A percentile compares a stretch with the other conserved stretches of the same genome.
Conservation (phyloP, 2,113 vertebrate species). For the Cricetomys ansorgei region DNA sequence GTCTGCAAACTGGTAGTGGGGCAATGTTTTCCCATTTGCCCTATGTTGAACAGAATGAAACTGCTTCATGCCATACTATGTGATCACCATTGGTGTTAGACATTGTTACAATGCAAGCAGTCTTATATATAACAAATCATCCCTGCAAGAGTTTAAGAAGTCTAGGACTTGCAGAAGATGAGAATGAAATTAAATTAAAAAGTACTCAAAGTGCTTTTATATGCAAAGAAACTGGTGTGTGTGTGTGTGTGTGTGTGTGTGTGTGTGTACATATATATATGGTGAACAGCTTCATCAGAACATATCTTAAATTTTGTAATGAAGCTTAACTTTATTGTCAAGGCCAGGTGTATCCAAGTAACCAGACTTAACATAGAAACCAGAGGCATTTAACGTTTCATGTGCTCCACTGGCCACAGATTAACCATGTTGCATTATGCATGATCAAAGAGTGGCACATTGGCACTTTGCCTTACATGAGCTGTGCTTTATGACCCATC, state of each 20-base stretch:
- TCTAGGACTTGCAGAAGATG: neutral
- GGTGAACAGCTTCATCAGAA: slow-evolving; percentile 75
- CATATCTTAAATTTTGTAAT: slow-evolving; percentile 73
- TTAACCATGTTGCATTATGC: slow-evolving; percentile 78
- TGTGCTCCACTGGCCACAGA: slow-evolving; percentile 79
- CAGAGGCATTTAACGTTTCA: slow-evolving; percentile 80
- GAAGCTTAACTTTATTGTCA: slow-evolving; percentile 74
- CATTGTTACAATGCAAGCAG: neutral
- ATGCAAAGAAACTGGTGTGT: too few species aligned
- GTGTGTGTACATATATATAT: too few species aligned
- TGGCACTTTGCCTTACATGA: slow-evolving; percentile 2
- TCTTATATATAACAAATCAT: slow-evolving; percentile 11
- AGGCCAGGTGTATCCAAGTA: slow-evolving; percentile 80
- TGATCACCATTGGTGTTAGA: neutral
- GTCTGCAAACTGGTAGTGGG: neutral
- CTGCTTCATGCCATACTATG: neutral
- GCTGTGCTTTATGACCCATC: slow-evolving; percentile 65
- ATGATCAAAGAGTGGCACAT: slow-evolving; percentile 68
- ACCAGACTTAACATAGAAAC: slow-evolving; percentile 80
- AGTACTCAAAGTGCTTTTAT: neutral
- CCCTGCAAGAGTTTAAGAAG: neutral
- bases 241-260: too few species aligned
- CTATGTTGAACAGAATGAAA: slow-evolving; percentile 7
- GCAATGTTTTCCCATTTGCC: neutral
- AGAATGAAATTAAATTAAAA: slow-evolving; percentile 35